Evolutionary conservation across 1,140 invertebrate genomes (phyloP).

Genomic region (Drosophila varians): DNA sequence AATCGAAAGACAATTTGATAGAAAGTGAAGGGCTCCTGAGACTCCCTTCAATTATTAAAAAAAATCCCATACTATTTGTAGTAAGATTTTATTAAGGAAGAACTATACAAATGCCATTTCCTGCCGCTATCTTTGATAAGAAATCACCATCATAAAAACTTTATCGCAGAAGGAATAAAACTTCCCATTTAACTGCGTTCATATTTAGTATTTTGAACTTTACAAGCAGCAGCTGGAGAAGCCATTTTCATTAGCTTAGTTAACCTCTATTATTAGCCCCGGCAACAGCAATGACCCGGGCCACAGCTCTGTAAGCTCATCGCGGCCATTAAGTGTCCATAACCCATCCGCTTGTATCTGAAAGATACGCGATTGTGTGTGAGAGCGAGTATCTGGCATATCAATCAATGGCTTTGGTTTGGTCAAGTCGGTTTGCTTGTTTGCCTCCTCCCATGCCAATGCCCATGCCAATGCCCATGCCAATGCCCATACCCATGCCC

Average conservation of each 20-base stretch:
- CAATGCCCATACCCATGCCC: no score
- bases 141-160: not conserved
- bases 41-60: not conserved
- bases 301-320: conserved; percentile 32
- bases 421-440: conserved; percentile 29
- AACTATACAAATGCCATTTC: conserved; percentile 5
- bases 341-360: conserved; percentile 34
- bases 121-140: conserved; percentile 17
- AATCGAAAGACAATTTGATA: conserved; percentile 29
- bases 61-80: no score
- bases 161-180: conserved; percentile 17
- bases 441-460: conserved; percentile 9
- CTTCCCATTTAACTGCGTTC: conserved; percentile 30
- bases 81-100: conserved; percentile 2
- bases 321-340: conserved; percentile 50
- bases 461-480: no score
- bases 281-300: conserved; percentile 39
- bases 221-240: conserved; percentile 21
- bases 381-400: conserved; percentile 44
- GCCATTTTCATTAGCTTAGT: conserved; percentile 69
- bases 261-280: conserved; percentile 67
- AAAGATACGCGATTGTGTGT: not conserved
- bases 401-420: conserved; percentile 59
- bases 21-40: conserved; percentile 32
- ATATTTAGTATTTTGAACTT: conserved; percentile 39